A percentile compares a stretch with the other conserved stretches of the same genome.
Evolutionary conservation across 2,113 vertebrate species (phyloP).

Genomic region (Puntigrus tetrazona): DNA sequence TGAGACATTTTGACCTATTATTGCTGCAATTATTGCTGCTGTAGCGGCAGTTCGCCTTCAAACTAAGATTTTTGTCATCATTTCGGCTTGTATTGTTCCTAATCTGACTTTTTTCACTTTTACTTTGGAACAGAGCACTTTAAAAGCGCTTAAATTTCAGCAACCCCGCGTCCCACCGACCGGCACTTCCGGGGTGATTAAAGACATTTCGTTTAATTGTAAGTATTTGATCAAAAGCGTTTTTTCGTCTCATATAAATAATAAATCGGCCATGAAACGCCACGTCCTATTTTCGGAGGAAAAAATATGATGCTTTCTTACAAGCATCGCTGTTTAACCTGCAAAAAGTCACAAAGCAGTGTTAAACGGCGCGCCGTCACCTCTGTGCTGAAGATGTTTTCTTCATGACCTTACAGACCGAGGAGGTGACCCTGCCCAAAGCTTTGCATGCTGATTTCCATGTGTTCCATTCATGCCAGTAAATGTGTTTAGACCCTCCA

Average conservation of each 20-base stretch:
- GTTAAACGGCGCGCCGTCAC: conserved; percentile 27
- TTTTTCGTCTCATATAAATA: too few species aligned
- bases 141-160: too few species aligned
- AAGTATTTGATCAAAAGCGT: neutral
- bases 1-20: neutral
- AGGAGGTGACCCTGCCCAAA: conserved; percentile 61
- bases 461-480: conserved; percentile 72
- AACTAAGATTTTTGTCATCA: neutral
- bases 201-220: neutral
- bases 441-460: conserved; percentile 82
- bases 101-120: neutral
- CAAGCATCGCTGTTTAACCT: neutral
- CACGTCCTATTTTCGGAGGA: neutral
- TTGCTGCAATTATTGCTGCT: neutral
- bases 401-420: conserved; percentile 36
- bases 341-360: neutral
- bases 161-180: too few species aligned
- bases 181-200: too few species aligned
- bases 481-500: conserved; percentile 70
- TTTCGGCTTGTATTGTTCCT: neutral
- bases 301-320: neutral
- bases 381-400: conserved; percentile 58
- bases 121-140: too few species aligned
- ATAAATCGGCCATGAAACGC: neutral
- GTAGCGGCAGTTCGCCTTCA: neutral